These are phyloP conservation scores for Anguilla anguilla DNA, from an alignment of 2,797 vertebrate genomes.

Conservation along the genomic window DNA sequence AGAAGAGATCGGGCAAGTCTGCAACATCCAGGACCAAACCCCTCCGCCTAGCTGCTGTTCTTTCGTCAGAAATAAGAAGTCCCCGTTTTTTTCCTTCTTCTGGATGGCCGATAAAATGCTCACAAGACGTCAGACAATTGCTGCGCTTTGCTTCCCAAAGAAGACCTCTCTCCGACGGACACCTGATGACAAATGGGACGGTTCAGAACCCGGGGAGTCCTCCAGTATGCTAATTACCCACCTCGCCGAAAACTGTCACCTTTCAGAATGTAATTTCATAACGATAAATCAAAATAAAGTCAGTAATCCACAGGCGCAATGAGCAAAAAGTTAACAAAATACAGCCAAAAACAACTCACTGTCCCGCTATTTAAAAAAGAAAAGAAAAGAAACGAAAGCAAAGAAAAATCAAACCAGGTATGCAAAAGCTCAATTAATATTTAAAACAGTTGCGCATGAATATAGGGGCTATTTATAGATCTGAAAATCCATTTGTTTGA, in stretches of 20 bases:
- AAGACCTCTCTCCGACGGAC: slow-evolving; percentile 33
- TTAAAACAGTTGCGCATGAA: slow-evolving; percentile 23
- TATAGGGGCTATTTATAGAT: slow-evolving; percentile 14
- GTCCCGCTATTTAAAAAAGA: slow-evolving; percentile 27
- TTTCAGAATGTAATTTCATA: slow-evolving; percentile 18
- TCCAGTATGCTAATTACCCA: slow-evolving; percentile 38
- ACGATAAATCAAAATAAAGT: slow-evolving; percentile 21
- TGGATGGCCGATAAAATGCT: slow-evolving; percentile 11
- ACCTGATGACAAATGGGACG: slow-evolving; percentile 44
- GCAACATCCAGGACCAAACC: slow-evolving; percentile 31
- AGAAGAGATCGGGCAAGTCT: slow-evolving; percentile 32
- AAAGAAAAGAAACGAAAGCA: slow-evolving; percentile 20
- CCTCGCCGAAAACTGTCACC: slow-evolving; percentile 8
- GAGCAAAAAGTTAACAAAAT: slow-evolving; percentile 17
- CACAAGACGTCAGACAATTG: slow-evolving; percentile 31
- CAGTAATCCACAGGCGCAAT: slow-evolving; percentile 33
- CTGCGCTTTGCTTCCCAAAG: slow-evolving; percentile 27
- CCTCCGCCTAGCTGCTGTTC: background rate
- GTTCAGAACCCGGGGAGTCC: slow-evolving; percentile 25
- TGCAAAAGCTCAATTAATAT: slow-evolving; percentile 27
- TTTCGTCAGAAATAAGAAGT: slow-evolving; percentile 11
- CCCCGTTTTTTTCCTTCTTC: slow-evolving; percentile 10
- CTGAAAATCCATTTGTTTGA: slow-evolving; percentile 37
- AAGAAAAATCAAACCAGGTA: slow-evolving; percentile 26
- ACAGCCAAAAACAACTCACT: slow-evolving; percentile 21